Evolutionary conservation across 2,888 invertebrate species (phyloP), one percentile per base, ranked within the genome.

Genomic region (Drosophila setosimentum): DNA sequence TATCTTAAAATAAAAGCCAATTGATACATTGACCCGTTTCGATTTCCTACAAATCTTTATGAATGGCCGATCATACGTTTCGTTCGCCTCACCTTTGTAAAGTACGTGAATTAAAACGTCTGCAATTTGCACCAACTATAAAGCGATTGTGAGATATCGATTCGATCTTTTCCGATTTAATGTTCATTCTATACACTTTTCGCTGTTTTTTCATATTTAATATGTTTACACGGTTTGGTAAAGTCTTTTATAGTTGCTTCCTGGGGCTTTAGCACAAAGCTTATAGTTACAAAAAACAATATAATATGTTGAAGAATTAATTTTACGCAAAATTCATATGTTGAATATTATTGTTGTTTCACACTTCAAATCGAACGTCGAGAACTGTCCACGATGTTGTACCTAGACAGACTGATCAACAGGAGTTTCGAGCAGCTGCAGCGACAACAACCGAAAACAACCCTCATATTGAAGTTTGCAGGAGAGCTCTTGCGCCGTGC

Each of bases 331-430:
- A 66, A n/a, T 67, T 32, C n/a, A 37, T 48, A 32, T 33, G 61
- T 37, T 60, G 53, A 37, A 32, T 54, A 4, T 37, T 37, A 16
- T n/a, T 7, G 45, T 8, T 37, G 33, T n/a, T 58, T 24, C 13
- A 21, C 30, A 45, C 35, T 55, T 24, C 30, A 13, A 18, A 35
- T 24, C 30, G 37, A 37, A 27, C 35, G 24, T 24, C 53, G 51
- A 63, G 45, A 58, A 64, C 70, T 69, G 62, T 51, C 37, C 60
- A 27, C 65, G 49, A 49, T 69, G 72, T 62, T 54, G 57, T 64
- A 18, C 72, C 48, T 55, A 29, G 51, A 30, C 42, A 75, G 77
- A 85, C 84, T 85, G 88, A 86, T 80, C 83, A 51, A 55, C 49
- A 62, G 42, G 32, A 58, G 18, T 50, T 30, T 33, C 11, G 16